Base-by-base conservation (phyloP, 1,140 invertebrate species). In the Drosophila punjabiensis region DNA sequence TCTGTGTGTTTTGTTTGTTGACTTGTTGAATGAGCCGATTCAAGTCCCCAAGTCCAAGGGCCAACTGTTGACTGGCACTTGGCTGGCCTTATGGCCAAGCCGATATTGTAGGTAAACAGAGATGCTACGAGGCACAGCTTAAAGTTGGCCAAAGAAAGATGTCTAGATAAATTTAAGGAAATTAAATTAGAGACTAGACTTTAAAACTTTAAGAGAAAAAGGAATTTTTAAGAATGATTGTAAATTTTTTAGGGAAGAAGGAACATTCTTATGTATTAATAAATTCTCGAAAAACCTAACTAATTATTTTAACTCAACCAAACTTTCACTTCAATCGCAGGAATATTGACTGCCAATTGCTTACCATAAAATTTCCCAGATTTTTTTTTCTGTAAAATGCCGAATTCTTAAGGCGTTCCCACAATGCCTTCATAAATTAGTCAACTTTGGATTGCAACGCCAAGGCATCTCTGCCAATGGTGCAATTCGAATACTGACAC, bases 11-110 rank as follows among this genome's bases (percentile, higher is more conserved):
- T 73, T 74, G 71, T 65, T 84, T 88, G 85, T 88, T 89, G 85
- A 88, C 85, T 88, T 88, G 85, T 88, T 88, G 85, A 88, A 88
- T 89, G 69, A 67, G 65, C 63, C 75, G 33, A 60, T 18, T 9
- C 41, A 16, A 62, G 64, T 45, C n/a, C 14, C 39, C 58, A 73
- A 50, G 77, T 53, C 67, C 50, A 43, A 50, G 73, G 52, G 39
- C 50, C 69, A 81, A 78, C 82, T 86, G 82, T 86, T 86, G 83
- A 82, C 73, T 73, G 66, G 63, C 65, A 68, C 76, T 87, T 83
- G 48, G 45, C 61, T 58, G 59, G 75, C 43, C 74, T 71, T 76
- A 52, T 67, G 70, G 59, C 30, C 53, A 74, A 53, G 69, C 47
- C 71, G 71, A 75, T 75, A 75, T 74, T 61, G 37, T 32, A 53